phyloP scores from a whole-genome alignment of 1,140 invertebrate genomes.

The Diabrotica virgifera region DNA sequence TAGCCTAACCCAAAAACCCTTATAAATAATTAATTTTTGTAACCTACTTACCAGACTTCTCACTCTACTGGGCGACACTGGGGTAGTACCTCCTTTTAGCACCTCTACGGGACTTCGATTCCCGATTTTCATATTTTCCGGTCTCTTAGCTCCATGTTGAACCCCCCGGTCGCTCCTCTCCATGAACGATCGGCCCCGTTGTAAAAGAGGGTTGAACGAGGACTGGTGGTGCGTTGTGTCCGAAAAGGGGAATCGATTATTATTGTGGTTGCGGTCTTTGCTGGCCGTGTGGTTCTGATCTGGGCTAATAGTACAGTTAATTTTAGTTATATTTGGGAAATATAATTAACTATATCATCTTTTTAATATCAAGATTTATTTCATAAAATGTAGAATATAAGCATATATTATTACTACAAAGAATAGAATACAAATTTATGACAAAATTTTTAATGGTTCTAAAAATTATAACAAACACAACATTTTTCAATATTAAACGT shows the following conservation, averaged over 20 bases:
- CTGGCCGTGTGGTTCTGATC: conserved; percentile 5
- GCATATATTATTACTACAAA: too few species aligned
- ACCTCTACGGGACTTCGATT: conserved; percentile 16
- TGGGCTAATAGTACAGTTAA: background rate
- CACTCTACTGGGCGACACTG: conserved; percentile 30
- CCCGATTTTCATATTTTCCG: conserved; percentile 28
- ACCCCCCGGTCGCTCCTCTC: conserved; percentile 36
- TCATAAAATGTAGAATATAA: too few species aligned
- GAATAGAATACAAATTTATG: too few species aligned
- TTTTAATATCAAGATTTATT: too few species aligned
- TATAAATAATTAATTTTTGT: too few species aligned
- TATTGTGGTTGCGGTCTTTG: conserved; percentile 18
- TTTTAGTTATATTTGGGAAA: too few species aligned
- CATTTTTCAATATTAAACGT: too few species aligned
- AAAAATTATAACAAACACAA: too few species aligned
- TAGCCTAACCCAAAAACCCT: too few species aligned
- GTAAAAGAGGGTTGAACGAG: conserved; percentile 34
- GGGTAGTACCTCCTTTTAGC: conserved; percentile 19
- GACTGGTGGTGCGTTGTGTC: conserved; percentile 29
- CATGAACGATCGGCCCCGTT: conserved; percentile 43
- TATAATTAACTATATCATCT: too few species aligned
- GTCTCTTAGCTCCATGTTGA: conserved; percentile 22
- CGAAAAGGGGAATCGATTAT: conserved; percentile 9
- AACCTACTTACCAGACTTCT: conserved; percentile 38
- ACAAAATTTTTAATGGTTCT: too few species aligned